These are phyloP conservation scores for Pelecanoides urinatrix DNA, from an alignment of 2,113 vertebrate genomes.

Conservation along the genomic window DNA sequence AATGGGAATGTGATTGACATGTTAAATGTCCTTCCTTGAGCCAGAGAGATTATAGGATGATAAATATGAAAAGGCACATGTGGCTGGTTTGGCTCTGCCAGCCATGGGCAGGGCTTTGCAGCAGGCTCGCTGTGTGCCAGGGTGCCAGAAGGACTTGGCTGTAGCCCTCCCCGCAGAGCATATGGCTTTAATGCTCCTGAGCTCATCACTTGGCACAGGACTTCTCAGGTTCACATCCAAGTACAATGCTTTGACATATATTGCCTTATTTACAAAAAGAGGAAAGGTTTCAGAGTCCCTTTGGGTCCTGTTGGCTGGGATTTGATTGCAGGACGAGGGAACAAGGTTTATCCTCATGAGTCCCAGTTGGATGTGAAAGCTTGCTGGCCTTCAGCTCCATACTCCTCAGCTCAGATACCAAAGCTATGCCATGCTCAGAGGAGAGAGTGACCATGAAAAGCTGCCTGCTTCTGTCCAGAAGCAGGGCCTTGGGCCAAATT, in stretches of 20 bases:
- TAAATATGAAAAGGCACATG: neutral
- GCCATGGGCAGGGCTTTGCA: rapidly evolving
- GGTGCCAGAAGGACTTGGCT: neutral
- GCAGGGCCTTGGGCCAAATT: neutral
- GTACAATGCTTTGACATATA: neutral
- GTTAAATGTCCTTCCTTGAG: neutral
- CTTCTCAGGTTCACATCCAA: neutral
- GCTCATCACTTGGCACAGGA: neutral
- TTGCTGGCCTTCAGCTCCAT: neutral
- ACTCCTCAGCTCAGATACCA: neutral
- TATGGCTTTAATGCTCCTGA: neutral
- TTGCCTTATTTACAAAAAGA: neutral
- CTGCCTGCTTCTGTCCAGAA: neutral
- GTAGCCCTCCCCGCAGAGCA: neutral
- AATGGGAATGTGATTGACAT: slow-evolving; percentile 1
- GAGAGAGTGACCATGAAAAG: neutral
- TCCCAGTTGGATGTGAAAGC: neutral
- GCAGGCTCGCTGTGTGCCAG: neutral
- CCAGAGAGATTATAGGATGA: neutral
- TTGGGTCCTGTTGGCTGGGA: neutral
- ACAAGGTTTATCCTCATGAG: neutral
- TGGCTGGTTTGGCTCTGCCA: neutral
- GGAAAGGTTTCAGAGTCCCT: neutral
- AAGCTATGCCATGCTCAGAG: neutral
- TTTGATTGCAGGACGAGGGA: neutral